Conservation (phyloP, 1,140 invertebrate species). For the Listronotus bonariensis region DNA sequence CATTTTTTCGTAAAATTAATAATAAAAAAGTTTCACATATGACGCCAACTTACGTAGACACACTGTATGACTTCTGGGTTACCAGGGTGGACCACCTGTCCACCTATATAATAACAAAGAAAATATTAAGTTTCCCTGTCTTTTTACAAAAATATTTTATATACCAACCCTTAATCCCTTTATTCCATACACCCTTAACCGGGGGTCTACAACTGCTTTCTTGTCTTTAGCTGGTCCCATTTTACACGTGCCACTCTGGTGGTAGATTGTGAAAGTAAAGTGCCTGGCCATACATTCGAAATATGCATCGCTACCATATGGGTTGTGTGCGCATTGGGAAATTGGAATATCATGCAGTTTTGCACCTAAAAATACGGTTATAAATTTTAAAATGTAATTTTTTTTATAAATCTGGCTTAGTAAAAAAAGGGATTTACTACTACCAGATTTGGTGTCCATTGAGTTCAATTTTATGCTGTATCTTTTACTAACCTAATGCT, state of each 20-base stretch:
- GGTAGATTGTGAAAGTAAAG: constrained; percentile 75
- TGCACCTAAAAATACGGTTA: constrained; percentile 42
- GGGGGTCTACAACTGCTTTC: constrained; percentile 72
- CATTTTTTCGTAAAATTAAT: no score
- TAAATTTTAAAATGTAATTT: not conserved
- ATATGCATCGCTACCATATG: constrained; percentile 77
- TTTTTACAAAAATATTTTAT: no score
- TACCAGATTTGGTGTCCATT: no score
- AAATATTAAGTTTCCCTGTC: no score
- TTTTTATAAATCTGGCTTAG: no score
- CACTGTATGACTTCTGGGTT: no score
- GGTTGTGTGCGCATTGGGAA: constrained; percentile 74
- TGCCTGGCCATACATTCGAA: constrained; percentile 72
- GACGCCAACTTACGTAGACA: no score
- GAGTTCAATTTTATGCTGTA: no score
- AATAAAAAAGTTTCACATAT: no score
- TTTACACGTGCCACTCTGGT: constrained; percentile 81
- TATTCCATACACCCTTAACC: constrained; percentile 71
- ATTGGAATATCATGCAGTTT: constrained; percentile 67
- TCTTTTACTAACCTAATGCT: constrained; percentile 25
- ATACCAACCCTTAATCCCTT: constrained; percentile 65
- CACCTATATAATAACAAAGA: no score
- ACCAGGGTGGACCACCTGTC: no score
- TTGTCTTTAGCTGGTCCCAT: constrained; percentile 76
- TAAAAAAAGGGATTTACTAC: no score